Evolutionary conservation across 2,113 vertebrate genomes (phyloP), one percentile per base, ranked within the genome.

Genomic region (Ictalurus furcatus): DNA sequence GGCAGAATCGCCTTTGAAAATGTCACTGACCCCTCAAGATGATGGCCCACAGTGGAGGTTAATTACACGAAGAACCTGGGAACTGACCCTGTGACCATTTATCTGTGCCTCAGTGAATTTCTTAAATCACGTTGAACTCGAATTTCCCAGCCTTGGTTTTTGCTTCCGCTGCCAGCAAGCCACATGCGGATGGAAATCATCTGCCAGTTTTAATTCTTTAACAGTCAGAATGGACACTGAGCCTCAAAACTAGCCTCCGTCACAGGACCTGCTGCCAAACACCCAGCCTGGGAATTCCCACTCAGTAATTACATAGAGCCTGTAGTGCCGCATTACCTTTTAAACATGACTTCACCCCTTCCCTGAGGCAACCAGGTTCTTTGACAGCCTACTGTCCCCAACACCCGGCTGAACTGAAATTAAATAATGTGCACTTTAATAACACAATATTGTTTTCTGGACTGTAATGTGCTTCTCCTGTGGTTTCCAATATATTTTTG

Each of bases 1-100:
- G 93, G 90, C 90, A 93, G 93, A 95, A 95, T 94, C 91, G 94
- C 93, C 94, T 96, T 94, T 96, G 95, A 96, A 96, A 95, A 95
- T 95, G 94, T 95, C 94, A 95, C 94, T 91, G 34, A 89, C 91
- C 56, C 92, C 91, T 92, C 88, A 92, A 92, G 93, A 48, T 94
- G 93, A 93, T 71, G 90, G 91, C 89, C 91, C 91, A 61, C 90
- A 81, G 90, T 91, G 87, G 88, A 92, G 86, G 89, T 92, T 96
- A 96, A 95, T 95, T 94, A 93, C 94, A 94, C 92, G 93, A 93
- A 93, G 94, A 95, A 95, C 94, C 92, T 85, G 80, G 92, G 93
- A 92, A 93, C 87, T 88, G 91, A 91, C 84, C 90, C 88, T 89
- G 91, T 90, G 89, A 92, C 91, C 94, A 91, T 90, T 92, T 94